Evolutionary conservation across 2,888 invertebrate species (phyloP).

Genomic region (Amblyteles armatorius): DNA sequence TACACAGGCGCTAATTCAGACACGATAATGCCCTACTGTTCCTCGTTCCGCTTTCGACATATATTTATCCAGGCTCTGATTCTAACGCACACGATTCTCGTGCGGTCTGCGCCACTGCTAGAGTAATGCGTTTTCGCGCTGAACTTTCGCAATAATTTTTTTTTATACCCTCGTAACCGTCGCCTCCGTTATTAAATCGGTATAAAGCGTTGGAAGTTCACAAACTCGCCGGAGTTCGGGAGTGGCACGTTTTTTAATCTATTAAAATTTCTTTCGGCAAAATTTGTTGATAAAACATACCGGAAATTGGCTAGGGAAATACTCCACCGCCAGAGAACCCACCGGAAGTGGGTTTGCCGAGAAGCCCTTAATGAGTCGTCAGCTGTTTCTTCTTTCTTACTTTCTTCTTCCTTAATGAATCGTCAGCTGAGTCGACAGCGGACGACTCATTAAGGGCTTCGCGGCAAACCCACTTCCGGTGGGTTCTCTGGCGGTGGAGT

Average conservation of each 20-base stretch:
- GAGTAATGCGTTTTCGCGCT: slow-evolving; percentile 32
- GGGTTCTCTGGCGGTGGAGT: no score
- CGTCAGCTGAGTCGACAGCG: no score
- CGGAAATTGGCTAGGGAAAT: no score
- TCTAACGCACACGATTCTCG: slow-evolving; percentile 60
- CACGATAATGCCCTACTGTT: slow-evolving; percentile 28
- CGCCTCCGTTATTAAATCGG: slow-evolving; percentile 44
- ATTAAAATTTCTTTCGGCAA: background rate
- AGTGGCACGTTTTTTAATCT: background rate
- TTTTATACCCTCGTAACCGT: slow-evolving; percentile 9
- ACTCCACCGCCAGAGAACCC: no score
- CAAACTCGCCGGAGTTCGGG: background rate
- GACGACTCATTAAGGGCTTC: no score
- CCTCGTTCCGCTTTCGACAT: slow-evolving; percentile 69
- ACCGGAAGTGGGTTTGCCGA: background rate
- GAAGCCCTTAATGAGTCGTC: background rate
- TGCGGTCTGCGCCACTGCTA: background rate
- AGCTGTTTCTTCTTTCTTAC: no score
- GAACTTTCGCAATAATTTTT: slow-evolving; percentile 51
- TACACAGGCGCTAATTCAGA: slow-evolving; percentile 4
- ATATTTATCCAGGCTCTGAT: slow-evolving; percentile 68
- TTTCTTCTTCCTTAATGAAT: no score
- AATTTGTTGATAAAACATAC: background rate
- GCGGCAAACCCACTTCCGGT: no score
- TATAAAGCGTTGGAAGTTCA: background rate